A percentile compares a stretch with the other conserved stretches of the same genome.
phyloP scores from a whole-genome alignment of 2,888 invertebrate genomes.

The Ophioninae sp. region DNA sequence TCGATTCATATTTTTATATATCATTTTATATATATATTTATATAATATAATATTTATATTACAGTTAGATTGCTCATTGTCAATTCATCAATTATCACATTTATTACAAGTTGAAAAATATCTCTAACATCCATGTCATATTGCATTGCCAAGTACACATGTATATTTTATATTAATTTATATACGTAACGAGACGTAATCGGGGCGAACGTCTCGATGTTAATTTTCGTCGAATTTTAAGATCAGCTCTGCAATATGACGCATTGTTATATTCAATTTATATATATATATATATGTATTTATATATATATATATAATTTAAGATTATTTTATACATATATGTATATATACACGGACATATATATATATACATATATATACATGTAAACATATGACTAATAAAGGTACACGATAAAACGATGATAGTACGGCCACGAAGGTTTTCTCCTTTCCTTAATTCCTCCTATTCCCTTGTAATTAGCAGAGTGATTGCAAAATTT shows the following conservation, averaged over 20 bases:
- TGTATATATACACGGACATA: constrained; percentile 33
- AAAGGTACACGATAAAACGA: constrained; percentile 75
- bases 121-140: constrained; percentile 81
- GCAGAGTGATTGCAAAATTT: constrained; percentile 75
- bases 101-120: constrained; percentile 81
- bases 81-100: constrained; percentile 81
- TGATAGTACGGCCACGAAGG: constrained; percentile 74
- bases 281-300: constrained; percentile 21
- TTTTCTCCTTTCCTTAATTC: constrained; percentile 60
- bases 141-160: constrained; percentile 66
- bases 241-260: constrained; percentile 57
- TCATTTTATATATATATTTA: constrained; percentile 64
- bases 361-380: constrained; percentile 43
- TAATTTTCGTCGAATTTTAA: constrained; percentile 44
- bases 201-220: constrained; percentile 30
- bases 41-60: constrained; percentile 74
- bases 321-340: constrained; percentile 39
- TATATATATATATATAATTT: constrained; percentile 32
- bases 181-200: constrained; percentile 8
- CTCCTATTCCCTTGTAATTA: constrained; percentile 53
- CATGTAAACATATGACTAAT: constrained; percentile 55
- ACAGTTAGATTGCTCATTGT: constrained; percentile 81
- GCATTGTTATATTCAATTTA: constrained; percentile 57
- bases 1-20: constrained; percentile 72
- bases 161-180: constrained; percentile 11